A percentile compares a stretch with the other conserved stretches of the same genome.
phyloP scores from a whole-genome alignment of 2,888 invertebrate genomes.

The Muschampia plurimacula region DNA sequence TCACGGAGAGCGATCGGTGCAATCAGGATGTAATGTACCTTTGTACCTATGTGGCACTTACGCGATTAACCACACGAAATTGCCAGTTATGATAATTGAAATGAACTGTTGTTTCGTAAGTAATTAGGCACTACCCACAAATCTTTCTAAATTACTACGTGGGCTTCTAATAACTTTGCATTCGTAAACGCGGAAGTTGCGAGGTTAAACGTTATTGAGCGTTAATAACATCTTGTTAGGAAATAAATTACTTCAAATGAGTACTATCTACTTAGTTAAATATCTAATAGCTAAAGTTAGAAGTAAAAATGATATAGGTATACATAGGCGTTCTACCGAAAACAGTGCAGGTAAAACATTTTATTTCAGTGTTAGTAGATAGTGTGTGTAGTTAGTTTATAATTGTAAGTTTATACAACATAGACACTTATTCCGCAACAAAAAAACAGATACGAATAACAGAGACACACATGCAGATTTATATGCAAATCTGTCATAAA shows the following conservation, averaged over 20 bases:
- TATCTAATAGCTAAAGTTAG: background rate
- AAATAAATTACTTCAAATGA: constrained; percentile 13
- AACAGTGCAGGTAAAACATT: too few relatives aligned
- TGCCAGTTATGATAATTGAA: constrained; percentile 37
- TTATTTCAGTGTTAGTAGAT: too few relatives aligned
- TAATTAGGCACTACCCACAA: constrained; percentile 12
- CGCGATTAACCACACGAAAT: constrained; percentile 25
- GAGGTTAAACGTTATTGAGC: constrained; percentile 4
- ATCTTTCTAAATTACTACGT: constrained; percentile 17
- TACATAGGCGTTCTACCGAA: too few relatives aligned
- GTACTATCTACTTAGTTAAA: background rate
- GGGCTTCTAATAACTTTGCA: constrained; percentile 19
- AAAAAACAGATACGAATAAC: background rate
- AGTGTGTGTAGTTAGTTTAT: too few relatives aligned
- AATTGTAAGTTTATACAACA: too few relatives aligned
- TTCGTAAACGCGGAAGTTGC: constrained; percentile 20
- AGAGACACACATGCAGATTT: background rate
- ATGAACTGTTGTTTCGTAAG: constrained; percentile 9
- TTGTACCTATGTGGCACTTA: background rate
- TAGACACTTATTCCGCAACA: background rate
- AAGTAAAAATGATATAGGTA: background rate
- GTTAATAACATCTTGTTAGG: constrained; percentile 3
- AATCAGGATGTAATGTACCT: constrained; percentile 19
- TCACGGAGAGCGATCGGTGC: constrained; percentile 58
- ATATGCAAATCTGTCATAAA: background rate